Evolutionary conservation across 2,888 invertebrate species (phyloP).

Genomic region (Fragum sueziense): DNA sequence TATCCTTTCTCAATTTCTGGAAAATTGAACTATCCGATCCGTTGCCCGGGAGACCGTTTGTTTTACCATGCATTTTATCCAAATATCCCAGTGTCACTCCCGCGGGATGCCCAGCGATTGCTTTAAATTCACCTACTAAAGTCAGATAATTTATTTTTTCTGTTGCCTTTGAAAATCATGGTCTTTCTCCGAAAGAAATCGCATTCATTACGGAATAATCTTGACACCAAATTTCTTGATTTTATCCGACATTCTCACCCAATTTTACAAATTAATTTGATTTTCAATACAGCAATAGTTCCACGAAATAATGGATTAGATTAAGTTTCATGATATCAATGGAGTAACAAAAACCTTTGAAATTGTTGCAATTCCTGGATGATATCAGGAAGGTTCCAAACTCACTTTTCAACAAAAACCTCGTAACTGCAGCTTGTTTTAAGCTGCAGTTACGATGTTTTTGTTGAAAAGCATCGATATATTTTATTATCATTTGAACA

Average conservation of each 20-base stretch:
- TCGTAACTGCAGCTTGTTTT: too few species aligned
- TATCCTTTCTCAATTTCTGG: conserved; percentile 29
- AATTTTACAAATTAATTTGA: conserved; percentile 58
- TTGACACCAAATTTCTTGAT: conserved; percentile 58
- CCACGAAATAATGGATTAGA: background rate
- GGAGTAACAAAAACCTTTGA: conserved; percentile 19
- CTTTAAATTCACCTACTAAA: conserved; percentile 48
- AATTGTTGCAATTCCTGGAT: background rate
- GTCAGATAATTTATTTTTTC: conserved; percentile 51
- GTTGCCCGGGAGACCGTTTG: conserved; percentile 37
- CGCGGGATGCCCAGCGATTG: conserved; percentile 31
- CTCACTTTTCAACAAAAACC: too few species aligned
- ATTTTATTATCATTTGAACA: too few species aligned
- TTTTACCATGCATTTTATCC: conserved; percentile 49
- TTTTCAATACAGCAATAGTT: conserved; percentile 41
- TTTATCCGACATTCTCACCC: conserved; percentile 45
- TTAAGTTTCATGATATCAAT: background rate
- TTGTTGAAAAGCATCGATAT: too few species aligned
- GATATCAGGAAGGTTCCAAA: background rate
- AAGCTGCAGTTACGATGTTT: too few species aligned
- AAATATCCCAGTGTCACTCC: conserved; percentile 27
- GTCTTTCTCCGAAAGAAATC: conserved; percentile 33
- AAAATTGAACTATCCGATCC: conserved; percentile 45
- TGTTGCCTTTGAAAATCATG: conserved; percentile 34
- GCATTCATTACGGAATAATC: conserved; percentile 44